A percentile compares a stretch with the other conserved stretches of the same genome.
Evolutionary conservation across 2,113 vertebrate species (phyloP).

Genomic region (cattle (Bos taurus)): DNA sequence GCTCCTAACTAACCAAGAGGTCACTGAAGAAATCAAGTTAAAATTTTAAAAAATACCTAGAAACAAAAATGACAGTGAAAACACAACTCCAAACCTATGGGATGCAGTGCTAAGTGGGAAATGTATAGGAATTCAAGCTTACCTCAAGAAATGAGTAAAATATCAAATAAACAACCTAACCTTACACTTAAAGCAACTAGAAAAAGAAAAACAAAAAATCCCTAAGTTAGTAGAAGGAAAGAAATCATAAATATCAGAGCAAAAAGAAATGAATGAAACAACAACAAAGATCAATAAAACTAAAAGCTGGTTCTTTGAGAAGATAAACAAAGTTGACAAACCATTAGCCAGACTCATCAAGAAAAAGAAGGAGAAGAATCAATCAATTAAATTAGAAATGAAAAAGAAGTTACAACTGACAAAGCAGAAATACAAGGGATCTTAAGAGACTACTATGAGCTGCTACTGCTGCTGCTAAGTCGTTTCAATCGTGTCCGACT

Average conservation of each 20-base stretch:
- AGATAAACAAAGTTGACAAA: background rate
- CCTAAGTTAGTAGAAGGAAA: background rate
- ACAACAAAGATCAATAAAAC: background rate
- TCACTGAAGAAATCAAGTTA: background rate
- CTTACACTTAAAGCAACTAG: background rate
- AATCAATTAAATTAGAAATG: background rate
- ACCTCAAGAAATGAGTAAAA: background rate
- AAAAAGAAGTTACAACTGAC: background rate
- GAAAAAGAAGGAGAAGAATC: background rate
- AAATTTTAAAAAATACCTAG: background rate
- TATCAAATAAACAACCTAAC: background rate
- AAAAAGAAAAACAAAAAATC: background rate
- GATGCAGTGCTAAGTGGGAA: background rate
- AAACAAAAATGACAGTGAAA: background rate
- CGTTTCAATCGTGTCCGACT: no score
- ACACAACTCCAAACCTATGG: background rate
- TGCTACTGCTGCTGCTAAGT: background rate
- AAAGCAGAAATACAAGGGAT: background rate
- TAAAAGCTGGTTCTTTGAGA: background rate
- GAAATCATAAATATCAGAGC: background rate
- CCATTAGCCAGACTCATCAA: background rate
- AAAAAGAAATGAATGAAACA: background rate
- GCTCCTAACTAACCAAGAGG: background rate
- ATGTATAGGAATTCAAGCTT: background rate
- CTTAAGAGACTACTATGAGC: fast-evolving